A percentile compares a stretch with the other conserved stretches of the same genome.
Evolutionary conservation across 2,113 vertebrate species (phyloP).

Genomic region (Ginglymostoma cirratum): DNA sequence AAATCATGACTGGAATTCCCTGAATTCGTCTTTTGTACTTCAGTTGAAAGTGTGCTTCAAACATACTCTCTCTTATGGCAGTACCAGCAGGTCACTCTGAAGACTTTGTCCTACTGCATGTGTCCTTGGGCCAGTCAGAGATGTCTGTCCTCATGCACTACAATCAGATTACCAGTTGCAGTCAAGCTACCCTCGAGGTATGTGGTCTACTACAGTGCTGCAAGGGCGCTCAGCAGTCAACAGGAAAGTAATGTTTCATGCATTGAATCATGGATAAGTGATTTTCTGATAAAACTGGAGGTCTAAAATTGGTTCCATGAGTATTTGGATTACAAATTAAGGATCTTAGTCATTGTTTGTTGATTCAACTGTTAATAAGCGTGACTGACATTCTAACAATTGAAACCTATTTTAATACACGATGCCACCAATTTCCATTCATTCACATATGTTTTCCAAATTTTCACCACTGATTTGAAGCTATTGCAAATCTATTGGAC

Average conservation of each 20-base stretch:
- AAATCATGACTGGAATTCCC: not conserved
- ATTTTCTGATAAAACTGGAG: not conserved
- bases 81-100: not conserved
- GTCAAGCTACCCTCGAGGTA: not conserved
- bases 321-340: not conserved
- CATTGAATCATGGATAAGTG: not conserved
- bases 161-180: not conserved
- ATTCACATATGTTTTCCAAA: not conserved
- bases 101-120: not conserved
- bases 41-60: not conserved
- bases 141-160: not conserved
- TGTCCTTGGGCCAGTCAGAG: not conserved
- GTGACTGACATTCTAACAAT: not conserved
- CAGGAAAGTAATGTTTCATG: not conserved
- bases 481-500: not conserved
- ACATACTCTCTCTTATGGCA: not conserved
- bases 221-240: not conserved
- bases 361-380: not conserved
- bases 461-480: not conserved
- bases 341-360: not conserved
- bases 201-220: not conserved
- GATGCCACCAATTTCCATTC: not conserved
- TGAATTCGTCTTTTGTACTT: not conserved
- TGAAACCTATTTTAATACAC: not conserved
- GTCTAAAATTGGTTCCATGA: not conserved